Evolutionary conservation across 2,888 invertebrate genomes (phyloP), one percentile per base, ranked within the genome.

Genomic region (Odontocolon sp.): DNA sequence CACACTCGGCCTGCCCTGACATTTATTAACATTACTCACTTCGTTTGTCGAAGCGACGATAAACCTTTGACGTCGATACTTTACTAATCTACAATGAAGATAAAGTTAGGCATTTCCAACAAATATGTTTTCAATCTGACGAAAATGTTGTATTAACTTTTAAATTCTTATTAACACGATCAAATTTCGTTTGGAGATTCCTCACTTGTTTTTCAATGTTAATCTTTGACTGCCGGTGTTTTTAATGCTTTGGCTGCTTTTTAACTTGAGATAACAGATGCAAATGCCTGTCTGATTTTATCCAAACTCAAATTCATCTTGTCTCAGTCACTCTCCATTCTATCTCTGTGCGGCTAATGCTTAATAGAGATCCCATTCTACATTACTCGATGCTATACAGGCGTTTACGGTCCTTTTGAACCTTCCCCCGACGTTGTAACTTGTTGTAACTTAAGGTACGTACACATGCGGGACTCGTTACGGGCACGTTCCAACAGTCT

Each of bases 1-100:
- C 47, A 64, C 69, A 77, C 72, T 80, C 77, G 56, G 16, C 50
- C 8, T 57, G 16, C 31, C 14, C 26, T 68, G 72, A 72, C 68
- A 38, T 59, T 80, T 82, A 79, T 79, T 80, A 79, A 80, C 69
- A 59, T 80, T 71, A 52, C 52, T 18, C n/a, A 68, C 16, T 8
- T 54, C 31, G 52, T 16, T 23, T 1, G 11, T 1, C 6, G 26
- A 3, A 18, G n/a, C 42, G 9, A 21, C 23, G 16, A 70, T 56
- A 50, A 56, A 57, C 14, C 23, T 36, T 56, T 8, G 2, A 23
- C n/a, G n/a, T n/a, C n/a, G n/a, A n/a, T n/a, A n/a, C n/a, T n/a
- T n/a, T n/a, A n/a, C n/a, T n/a, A n/a, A n/a, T n/a, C n/a, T n/a
- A n/a, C n/a, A n/a, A n/a, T n/a, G n/a, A n/a, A n/a, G n/a, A n/a